phyloP scores from a whole-genome alignment of 1,140 invertebrate genomes.

The Drosophila kanapiae region DNA sequence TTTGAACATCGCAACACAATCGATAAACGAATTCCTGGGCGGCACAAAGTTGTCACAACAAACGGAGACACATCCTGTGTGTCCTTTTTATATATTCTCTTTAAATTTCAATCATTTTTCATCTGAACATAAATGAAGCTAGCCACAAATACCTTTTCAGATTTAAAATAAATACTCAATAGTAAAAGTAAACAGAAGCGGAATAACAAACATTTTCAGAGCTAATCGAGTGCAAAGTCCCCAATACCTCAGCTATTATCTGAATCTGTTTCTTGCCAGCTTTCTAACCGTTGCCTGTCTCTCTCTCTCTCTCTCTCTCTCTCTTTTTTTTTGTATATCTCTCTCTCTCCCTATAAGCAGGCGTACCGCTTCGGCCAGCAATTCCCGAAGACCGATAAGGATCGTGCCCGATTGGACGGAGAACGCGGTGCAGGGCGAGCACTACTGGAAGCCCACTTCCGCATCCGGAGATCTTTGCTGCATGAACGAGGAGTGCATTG shows the following conservation, averaged over 20 bases:
- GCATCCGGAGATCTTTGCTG: constrained; percentile 97
- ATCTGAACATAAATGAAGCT: neutral
- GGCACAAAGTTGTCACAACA: neutral
- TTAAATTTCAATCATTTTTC: neutral
- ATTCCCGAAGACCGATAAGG: constrained; percentile 88
- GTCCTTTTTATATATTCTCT: neutral
- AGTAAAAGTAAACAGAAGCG: no score
- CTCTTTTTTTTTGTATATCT: constrained; percentile 4
- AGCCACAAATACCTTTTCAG: neutral
- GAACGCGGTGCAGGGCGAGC: constrained; percentile 92
- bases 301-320: neutral
- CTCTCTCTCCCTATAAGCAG: constrained; percentile 73
- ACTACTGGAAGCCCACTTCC: constrained; percentile 94
- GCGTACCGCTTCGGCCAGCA: constrained; percentile 85
- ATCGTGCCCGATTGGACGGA: constrained; percentile 94
- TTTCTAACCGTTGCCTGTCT: constrained; percentile 3
- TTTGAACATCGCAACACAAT: neutral
- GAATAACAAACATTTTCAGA: neutral
- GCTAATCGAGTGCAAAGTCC: constrained; percentile 13
- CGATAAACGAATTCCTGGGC: neutral
- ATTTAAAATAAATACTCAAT: neutral
- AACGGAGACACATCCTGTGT: neutral
- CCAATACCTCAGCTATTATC: no score
- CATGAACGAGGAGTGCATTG: constrained; percentile 95
- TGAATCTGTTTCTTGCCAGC: neutral